Evolutionary conservation across 2,888 invertebrate species (phyloP).

Genomic region (Acleris literana): DNA sequence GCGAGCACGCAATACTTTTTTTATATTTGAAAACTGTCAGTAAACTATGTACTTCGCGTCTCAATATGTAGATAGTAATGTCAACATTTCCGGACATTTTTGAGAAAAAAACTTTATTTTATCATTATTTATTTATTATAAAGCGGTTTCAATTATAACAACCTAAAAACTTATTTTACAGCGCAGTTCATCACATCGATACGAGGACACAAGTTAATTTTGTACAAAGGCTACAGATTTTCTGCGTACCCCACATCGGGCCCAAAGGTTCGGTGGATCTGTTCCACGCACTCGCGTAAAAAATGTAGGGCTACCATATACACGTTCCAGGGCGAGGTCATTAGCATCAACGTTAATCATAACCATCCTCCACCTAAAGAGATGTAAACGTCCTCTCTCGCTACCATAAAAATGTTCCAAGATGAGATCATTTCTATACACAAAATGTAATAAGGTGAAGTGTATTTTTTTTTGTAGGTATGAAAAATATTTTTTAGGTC

Average conservation of each 20-base stretch:
- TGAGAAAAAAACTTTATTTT: no score
- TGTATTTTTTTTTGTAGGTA: no score
- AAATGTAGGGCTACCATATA: background rate
- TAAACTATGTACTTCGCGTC: no score
- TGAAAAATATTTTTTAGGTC: no score
- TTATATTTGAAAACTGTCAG: no score
- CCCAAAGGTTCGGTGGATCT: constrained; percentile 17
- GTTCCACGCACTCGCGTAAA: background rate
- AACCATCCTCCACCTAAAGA: background rate
- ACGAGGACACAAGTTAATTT: constrained; percentile 15
- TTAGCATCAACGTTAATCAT: background rate
- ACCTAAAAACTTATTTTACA: background rate
- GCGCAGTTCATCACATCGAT: constrained; percentile 23
- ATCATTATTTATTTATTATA: no score
- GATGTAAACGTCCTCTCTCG: no score
- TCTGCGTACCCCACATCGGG: background rate
- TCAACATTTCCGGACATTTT: no score
- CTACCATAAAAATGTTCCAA: constrained; percentile 3
- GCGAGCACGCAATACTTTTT: no score
- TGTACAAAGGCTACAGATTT: constrained; percentile 9
- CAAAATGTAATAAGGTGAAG: no score
- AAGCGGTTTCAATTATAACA: no score
- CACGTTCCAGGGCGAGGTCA: background rate
- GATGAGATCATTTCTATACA: background rate
- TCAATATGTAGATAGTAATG: no score